Evolutionary conservation across 2,888 invertebrate genomes (phyloP).

Genomic region (Tachina grossa): DNA sequence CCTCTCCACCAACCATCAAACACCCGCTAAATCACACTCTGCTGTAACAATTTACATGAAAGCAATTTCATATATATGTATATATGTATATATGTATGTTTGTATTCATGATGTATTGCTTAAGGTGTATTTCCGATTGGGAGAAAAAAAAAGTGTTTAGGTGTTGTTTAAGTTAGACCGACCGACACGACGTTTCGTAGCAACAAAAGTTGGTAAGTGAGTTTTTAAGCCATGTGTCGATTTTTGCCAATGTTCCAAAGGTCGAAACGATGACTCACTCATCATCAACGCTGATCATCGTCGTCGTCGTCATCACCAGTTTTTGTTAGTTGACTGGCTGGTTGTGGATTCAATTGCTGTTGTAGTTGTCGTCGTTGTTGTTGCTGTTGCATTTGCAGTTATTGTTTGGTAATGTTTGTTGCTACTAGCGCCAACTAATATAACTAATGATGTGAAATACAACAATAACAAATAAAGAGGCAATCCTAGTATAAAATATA

Average conservation of each 20-base stretch:
- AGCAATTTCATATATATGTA: background rate
- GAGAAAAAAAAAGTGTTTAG: background rate
- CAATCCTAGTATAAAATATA: background rate
- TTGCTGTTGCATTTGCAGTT: no score
- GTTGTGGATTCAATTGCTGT: slow-evolving; percentile 7
- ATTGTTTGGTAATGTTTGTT: slow-evolving; percentile 16
- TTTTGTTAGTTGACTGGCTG: slow-evolving; percentile 17
- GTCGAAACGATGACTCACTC: slow-evolving; percentile 69
- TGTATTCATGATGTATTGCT: background rate
- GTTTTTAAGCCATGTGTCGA: slow-evolving; percentile 62
- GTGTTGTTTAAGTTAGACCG: slow-evolving; percentile 34
- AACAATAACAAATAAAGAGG: slow-evolving; percentile 27
- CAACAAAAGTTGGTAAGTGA: slow-evolving; percentile 39
- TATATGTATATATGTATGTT: background rate
- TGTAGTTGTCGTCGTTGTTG: background rate
- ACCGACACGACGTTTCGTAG: slow-evolving; percentile 21
- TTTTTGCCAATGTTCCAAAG: slow-evolving; percentile 67
- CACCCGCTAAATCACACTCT: slow-evolving; percentile 23
- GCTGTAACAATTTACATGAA: background rate
- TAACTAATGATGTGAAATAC: slow-evolving; percentile 3
- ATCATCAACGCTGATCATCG: slow-evolving; percentile 46
- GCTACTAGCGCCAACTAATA: slow-evolving; percentile 57
- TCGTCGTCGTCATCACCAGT: slow-evolving; percentile 19
- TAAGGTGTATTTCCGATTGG: slow-evolving; percentile 1
- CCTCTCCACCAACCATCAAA: background rate